Evolutionary conservation across 2,113 vertebrate species (phyloP).

Genomic region (Murina feae): DNA sequence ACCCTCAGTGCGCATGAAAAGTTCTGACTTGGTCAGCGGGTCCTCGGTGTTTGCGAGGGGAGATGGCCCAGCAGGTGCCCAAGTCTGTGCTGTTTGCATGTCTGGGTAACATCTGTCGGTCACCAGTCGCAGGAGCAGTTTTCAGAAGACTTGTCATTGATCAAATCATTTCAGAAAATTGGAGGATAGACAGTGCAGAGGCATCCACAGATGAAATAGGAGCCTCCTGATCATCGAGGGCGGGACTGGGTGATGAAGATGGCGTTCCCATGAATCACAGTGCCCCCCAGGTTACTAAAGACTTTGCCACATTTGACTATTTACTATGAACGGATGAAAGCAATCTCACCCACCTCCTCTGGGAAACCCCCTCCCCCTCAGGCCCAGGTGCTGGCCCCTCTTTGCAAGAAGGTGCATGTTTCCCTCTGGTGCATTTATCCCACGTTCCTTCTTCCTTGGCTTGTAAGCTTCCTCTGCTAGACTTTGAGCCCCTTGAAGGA

Average conservation of each 20-base stretch:
- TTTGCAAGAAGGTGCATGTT: accelerated
- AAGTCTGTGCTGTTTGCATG: background rate
- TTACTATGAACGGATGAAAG: slow-evolving; percentile 98
- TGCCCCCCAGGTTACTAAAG: slow-evolving; percentile 95
- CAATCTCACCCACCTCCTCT: slow-evolving; percentile 82
- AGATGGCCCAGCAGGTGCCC: background rate
- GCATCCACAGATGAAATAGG: slow-evolving; percentile 97
- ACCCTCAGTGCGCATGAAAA: background rate
- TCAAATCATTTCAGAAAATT: slow-evolving; percentile 85
- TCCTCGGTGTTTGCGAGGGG: background rate
- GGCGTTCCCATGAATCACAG: slow-evolving; percentile 89
- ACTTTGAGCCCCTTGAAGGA: background rate
- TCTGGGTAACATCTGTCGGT: slow-evolving; percentile 85
- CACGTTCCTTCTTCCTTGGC: background rate
- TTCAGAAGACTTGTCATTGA: slow-evolving; percentile 92
- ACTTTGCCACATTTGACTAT: slow-evolving; percentile 91
- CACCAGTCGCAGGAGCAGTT: slow-evolving; percentile 96
- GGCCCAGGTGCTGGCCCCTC: background rate
- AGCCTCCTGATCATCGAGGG: slow-evolving; percentile 92
- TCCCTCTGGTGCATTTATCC: background rate
- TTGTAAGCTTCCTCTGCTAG: background rate
- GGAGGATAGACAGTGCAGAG: slow-evolving; percentile 99
- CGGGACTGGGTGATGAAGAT: slow-evolving; percentile 93
- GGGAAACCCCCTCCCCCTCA: background rate
- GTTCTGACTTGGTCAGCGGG: background rate